Evolutionary conservation across 2,797 vertebrate genomes (phyloP), one percentile per base, ranked within the genome.

Genomic region (Danio kyathit): DNA sequence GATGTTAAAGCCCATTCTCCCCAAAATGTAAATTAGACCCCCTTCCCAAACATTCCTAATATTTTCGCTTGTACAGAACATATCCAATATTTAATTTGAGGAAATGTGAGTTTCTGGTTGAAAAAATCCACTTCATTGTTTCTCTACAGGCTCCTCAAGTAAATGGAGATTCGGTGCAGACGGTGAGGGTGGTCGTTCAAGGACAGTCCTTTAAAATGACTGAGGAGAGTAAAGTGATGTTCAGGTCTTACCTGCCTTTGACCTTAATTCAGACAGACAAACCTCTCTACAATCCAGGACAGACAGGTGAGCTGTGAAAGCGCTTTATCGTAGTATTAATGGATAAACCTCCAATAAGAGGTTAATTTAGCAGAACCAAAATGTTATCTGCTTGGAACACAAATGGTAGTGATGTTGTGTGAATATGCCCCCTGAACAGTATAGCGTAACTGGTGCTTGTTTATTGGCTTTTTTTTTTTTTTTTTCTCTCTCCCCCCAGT

Each of bases 201-300:
- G 96, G 96, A 2, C 0, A 54, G 5, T 91, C 86, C 0, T 91
- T 95, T 67, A 76, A 87, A 19, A 95, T 95, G 64, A 90, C 8
- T 9, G 92, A 90, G 48, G 85, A 86, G 48, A 94, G 88, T 17
- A 93, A 86, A 0, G 92, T 97, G 63, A 7, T 93, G 81, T 82
- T 96, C 71, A 87, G 84, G 88, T 79, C 83, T 6, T 72, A 88
- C 38, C 7, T 85, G 0, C 91, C 88, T 17, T 38, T 92, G 74
- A 88, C 92, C 14, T 96, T 97, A 60, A 0, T 96, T 59, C 96
- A 97, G 87, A 96, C 96, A 0, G 97, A 97, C 85, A 98, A 97
- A 90, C 93, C 96, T 2, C 90, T 96, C 90, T 98, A 97, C 90
- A 95, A 95, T 69, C 95, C 95, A 0, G 93, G 83, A 80, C 96